Evolutionary conservation across 2,797 vertebrate genomes (phyloP).

Genomic region (Margarornis squamiger): DNA sequence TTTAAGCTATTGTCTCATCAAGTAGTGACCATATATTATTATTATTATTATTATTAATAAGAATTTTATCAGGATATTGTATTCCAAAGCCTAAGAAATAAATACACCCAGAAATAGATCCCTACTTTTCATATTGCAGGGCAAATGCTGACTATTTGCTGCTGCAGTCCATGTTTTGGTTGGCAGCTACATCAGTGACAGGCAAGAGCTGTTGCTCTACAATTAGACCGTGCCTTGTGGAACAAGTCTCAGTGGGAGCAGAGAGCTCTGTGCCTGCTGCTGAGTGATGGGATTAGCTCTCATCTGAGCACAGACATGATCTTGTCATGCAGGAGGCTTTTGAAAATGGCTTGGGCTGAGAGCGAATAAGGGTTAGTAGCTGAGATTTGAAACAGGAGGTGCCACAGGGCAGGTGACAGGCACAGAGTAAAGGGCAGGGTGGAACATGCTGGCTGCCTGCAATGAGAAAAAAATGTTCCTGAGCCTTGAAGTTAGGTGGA

Average conservation of each 20-base stretch:
- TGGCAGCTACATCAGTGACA: neutral
- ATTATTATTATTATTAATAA: neutral
- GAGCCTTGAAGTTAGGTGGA: neutral
- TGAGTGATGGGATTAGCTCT: neutral
- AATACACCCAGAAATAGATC: neutral
- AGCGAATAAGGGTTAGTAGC: neutral
- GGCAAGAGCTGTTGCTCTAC: neutral
- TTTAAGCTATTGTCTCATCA: neutral
- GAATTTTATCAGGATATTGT: neutral
- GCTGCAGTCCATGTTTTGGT: neutral
- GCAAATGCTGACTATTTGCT: neutral
- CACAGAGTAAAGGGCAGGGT: neutral
- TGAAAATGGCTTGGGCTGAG: neutral
- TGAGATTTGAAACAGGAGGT: neutral
- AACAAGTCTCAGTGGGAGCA: neutral
- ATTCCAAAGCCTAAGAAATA: neutral
- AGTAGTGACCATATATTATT: neutral
- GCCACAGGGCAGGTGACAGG: neutral
- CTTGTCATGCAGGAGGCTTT: neutral
- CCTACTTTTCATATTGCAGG: neutral
- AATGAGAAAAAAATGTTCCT: neutral
- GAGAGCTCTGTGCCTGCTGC: neutral
- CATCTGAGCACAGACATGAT: neutral
- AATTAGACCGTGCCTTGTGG: neutral
- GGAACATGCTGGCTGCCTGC: neutral